A percentile compares a stretch with the other conserved stretches of the same genome.
These are phyloP conservation scores for Eristalinus aeneus DNA, from an alignment of 2,888 invertebrate genomes.

Conservation along the genomic window DNA sequence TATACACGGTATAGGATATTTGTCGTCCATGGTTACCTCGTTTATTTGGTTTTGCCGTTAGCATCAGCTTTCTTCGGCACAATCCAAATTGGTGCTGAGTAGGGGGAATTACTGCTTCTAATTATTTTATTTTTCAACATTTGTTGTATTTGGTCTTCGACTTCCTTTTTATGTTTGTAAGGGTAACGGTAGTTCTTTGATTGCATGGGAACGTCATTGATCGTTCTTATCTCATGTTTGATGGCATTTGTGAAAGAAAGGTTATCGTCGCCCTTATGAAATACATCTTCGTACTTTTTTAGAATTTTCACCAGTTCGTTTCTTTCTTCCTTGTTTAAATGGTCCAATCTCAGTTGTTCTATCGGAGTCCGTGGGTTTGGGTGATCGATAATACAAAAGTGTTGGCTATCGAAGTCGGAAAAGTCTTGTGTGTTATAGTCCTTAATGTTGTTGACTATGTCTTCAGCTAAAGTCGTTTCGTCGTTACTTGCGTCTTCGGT, in stretches of 20 bases:
- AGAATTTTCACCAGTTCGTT: not conserved
- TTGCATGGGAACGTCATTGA: slow-evolving; percentile 60
- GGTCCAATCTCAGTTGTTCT: not conserved
- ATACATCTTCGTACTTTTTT: slow-evolving; percentile 25
- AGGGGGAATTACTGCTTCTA: not conserved
- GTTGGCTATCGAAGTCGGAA: not conserved
- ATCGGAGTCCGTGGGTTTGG: not conserved
- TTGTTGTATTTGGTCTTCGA: slow-evolving; percentile 54
- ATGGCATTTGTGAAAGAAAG: slow-evolving; percentile 67
- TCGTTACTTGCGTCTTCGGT: too few relatives aligned
- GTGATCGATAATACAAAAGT: not conserved
- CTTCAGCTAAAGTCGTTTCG: too few relatives aligned
- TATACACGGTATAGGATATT: slow-evolving; percentile 1
- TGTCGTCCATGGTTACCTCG: not conserved
- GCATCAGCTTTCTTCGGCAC: not conserved
- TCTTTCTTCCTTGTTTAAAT: not conserved
- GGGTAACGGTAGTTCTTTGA: slow-evolving; percentile 71
- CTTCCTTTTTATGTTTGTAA: slow-evolving; percentile 43
- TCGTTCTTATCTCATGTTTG: slow-evolving; percentile 70
- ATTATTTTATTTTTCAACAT: not conserved
- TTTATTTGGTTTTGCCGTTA: not conserved
- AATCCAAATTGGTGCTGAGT: not conserved
- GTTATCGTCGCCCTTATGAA: slow-evolving; percentile 39
- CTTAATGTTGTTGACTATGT: too few relatives aligned
- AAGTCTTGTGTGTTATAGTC: not conserved